Evolutionary conservation across 2,797 vertebrate genomes (phyloP), one percentile per base, ranked within the genome.

Genomic region (Notolabrus celidotus): DNA sequence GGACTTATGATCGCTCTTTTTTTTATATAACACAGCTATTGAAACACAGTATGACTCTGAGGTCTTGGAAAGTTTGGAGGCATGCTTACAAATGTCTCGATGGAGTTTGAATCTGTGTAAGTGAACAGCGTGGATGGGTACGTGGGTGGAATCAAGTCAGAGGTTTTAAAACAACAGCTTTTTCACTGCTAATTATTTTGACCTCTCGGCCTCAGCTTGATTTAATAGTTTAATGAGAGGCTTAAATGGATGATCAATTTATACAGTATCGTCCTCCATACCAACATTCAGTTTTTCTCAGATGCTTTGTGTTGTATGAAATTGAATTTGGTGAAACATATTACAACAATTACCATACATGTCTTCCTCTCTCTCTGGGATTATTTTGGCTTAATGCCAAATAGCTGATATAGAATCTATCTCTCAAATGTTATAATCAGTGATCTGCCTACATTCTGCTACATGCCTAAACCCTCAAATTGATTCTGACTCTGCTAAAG

Each of bases 11-110:
- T 27, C 9, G 10, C 3, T 22, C 42, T 43, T 41, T 31, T 34
- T 41, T 31, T 34, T 70, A 23, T 45, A 68, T 64, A 23, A 27
- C 43, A 19, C 7, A 59, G 17, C 57, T 56, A 33, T 34, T 60
- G 33, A 22, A 29, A 5, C 23, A 25, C 33, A 63, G 11, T 45
- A 5, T 22, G 25, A 55, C 16, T 31, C 27, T 34, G 53, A 41
- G 15, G 56, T 5, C 22, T 56, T 72, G 71, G 14, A 53, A 36
- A 46, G 50, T 42, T 58, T 1, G 4, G n/a, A 5, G n/a, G 29
- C 38, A 19, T 49, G 29, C 31, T 49, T 71, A 15, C 53, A 23
- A 52, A 36, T 0, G 11, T 62, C 53, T 49, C 39, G 50, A 55
- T 19, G 56, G 43, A 66, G 53, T 39, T 60, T 58, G 50, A 10